phyloP scores from a whole-genome alignment of 2,113 vertebrate genomes.

The Apistogramma diplotaenia region DNA sequence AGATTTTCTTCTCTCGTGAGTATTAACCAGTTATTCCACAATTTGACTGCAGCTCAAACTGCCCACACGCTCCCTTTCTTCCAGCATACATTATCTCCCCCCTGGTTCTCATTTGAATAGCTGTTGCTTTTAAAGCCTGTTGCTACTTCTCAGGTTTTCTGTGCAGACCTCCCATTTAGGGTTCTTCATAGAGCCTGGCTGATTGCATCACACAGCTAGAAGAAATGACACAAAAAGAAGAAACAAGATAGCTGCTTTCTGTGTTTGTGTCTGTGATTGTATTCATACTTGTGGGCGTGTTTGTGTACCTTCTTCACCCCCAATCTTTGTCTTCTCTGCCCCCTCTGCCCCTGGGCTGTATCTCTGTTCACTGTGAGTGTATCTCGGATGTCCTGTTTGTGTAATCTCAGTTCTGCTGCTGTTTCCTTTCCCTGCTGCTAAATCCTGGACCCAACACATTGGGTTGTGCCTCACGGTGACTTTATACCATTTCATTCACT shows the following conservation, averaged over 20 bases:
- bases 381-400: constrained; percentile 67
- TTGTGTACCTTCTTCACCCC: background rate
- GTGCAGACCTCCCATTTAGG: background rate
- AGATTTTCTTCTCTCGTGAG: background rate
- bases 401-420: constrained; percentile 31
- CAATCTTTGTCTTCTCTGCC: background rate
- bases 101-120: background rate
- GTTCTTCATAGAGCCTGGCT: background rate
- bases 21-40: background rate
- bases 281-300: background rate
- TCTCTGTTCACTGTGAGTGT: constrained; percentile 32
- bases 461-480: background rate
- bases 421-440: constrained; percentile 32
- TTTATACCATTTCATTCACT: background rate
- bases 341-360: background rate
- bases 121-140: background rate
- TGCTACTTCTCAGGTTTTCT: background rate
- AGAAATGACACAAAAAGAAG: background rate
- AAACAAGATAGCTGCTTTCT: background rate
- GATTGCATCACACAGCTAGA: background rate
- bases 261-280: background rate
- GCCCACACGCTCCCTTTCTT: background rate
- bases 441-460: constrained; percentile 37
- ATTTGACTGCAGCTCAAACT: background rate
- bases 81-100: background rate